Evolutionary conservation across 1,140 invertebrate species (phyloP).

Genomic region (Leucophenga varia): DNA sequence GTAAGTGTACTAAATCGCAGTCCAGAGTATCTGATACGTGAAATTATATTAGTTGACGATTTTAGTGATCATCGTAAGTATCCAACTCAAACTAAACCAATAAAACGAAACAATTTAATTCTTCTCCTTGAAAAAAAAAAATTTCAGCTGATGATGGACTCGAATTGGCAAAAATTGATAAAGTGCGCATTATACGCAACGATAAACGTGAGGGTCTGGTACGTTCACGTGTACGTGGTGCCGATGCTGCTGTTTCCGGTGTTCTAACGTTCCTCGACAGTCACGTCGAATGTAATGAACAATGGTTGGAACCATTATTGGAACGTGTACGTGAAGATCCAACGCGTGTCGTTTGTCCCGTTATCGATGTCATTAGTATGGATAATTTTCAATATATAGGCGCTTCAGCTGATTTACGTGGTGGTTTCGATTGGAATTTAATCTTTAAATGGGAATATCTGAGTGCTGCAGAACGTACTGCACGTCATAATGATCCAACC

Average conservation of each 20-base stretch:
- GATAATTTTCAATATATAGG: constrained; percentile 97
- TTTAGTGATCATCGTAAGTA: constrained; percentile 91
- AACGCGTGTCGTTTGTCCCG: constrained; percentile 87
- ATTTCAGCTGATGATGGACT: constrained; percentile 83
- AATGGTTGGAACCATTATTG: constrained; percentile 94
- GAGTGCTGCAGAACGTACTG: constrained; percentile 76
- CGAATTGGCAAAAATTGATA: constrained; percentile 88
- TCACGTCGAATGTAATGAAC: constrained; percentile 94
- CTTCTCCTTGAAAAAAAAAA: no score
- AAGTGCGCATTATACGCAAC: constrained; percentile 89
- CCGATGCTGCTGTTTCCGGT: constrained; percentile 84
- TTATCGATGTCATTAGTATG: constrained; percentile 98
- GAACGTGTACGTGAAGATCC: constrained; percentile 88
- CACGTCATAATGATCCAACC: constrained; percentile 78
- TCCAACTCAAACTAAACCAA: no score
- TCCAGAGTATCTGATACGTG: constrained; percentile 90
- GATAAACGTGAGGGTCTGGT: constrained; percentile 89
- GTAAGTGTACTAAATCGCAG: constrained; percentile 92
- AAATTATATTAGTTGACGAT: constrained; percentile 98
- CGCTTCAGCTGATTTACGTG: constrained; percentile 84
- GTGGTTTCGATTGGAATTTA: constrained; percentile 98
- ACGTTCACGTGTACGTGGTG: constrained; percentile 82
- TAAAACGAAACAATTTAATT: no score
- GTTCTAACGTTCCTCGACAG: constrained; percentile 96
- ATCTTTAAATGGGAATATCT: constrained; percentile 94